phyloP scores from a whole-genome alignment of 2,113 vertebrate genomes.

The Tychaedon coryphoeus region DNA sequence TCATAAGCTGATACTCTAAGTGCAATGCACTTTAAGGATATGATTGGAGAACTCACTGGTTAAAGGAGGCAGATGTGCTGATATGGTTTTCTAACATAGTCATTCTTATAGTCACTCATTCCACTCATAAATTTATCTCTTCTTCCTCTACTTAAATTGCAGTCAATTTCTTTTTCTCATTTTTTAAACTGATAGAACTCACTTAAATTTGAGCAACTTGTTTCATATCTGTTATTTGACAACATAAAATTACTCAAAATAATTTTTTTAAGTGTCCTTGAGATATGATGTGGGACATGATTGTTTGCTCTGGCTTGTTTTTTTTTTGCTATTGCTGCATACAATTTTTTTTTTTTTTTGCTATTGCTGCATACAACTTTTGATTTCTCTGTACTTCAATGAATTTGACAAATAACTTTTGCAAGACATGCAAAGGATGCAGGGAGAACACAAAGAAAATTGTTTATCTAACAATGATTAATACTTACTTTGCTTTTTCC shows the following conservation, averaged over 20 bases:
- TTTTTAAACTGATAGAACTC: background rate
- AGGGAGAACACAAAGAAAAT: background rate
- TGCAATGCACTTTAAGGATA: background rate
- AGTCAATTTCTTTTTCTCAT: background rate
- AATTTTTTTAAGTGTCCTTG: background rate
- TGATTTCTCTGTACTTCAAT: background rate
- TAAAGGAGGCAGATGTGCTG: background rate
- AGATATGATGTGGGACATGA: background rate
- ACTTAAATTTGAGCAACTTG: accelerated
- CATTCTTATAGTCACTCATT: background rate
- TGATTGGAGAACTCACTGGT: background rate
- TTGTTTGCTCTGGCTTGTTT: background rate
- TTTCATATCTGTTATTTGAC: background rate
- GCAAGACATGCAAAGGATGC: background rate
- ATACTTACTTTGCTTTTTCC: background rate
- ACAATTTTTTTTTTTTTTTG: background rate
- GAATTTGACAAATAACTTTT: background rate
- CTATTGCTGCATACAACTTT: background rate
- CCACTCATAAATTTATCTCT: background rate
- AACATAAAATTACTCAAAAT: background rate
- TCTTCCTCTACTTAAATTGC: background rate
- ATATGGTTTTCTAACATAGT: background rate
- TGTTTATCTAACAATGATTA: background rate
- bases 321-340: background rate
- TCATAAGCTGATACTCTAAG: background rate